Evolutionary conservation across 2,113 vertebrate genomes (phyloP), one percentile per base, ranked within the genome.

Genomic region (Etia nguti): DNA sequence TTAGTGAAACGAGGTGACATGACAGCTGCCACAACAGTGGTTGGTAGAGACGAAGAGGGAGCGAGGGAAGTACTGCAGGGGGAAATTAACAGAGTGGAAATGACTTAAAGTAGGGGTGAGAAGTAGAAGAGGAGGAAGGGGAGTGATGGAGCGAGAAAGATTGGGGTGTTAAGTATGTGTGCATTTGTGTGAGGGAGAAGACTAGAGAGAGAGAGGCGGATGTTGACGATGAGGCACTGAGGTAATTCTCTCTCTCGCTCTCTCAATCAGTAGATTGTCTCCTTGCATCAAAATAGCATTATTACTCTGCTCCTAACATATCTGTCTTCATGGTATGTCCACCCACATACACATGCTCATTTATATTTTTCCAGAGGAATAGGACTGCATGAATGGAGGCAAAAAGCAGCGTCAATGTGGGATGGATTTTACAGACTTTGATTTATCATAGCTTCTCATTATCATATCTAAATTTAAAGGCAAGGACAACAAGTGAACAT

Each of bases 81-180:
- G 80, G 86, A 88, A 90, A 89, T 86, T 88, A 93, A 84, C 87
- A 89, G 83, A 91, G 86, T 90, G 83, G 91, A 92, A 88, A 82
- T 5, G 77, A 90, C 83, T 88, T 83, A 82, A 75, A 54, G 81
- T 60, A 43, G 38, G 65, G 36, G 81, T 68, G 82, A 77, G 73
- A 83, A 82, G 41, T 73, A 52, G n/a, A 73, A 54, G 79, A 18
- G 18, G 79, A 84, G 22, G 24, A 59, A 55, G 43, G 26, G 36
- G 85, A 73, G 65, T 18, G 68, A 81, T 31, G 79, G 68, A 84
- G 81, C 3, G 41, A 70, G 88, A 81, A 29, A 31, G 75, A 79
- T 56, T 22, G 20, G 5, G 18, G 31, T 59, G 81, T 55, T 68
- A 24, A 34, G 13, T 36, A 24, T 48, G 46, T 43, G 22, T 20